phyloP scores from a whole-genome alignment of 2,888 invertebrate genomes.

The Ophonus ardosiacus region DNA sequence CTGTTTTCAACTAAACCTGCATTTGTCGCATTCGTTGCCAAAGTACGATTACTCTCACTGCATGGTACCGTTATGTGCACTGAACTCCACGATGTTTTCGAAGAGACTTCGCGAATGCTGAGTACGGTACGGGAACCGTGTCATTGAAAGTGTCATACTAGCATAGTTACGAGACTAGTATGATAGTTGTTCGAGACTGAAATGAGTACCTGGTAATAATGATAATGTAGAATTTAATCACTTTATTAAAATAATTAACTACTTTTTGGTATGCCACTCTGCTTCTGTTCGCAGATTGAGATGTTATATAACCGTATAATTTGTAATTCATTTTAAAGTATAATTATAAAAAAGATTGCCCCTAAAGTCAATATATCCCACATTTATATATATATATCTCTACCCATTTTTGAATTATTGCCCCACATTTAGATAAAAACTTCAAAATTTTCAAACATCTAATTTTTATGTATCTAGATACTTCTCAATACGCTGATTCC shows the following conservation, averaged over 20 bases:
- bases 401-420: no score
- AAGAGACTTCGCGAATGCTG: background rate
- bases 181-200: background rate
- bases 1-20: conserved; percentile 44
- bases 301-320: no score
- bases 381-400: no score
- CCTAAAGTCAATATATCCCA: no score
- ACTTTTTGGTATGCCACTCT: no score
- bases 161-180: conserved; percentile 1
- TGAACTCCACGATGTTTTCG: background rate
- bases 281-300: no score
- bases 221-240: background rate
- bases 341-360: no score
- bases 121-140: background rate
- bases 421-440: no score
- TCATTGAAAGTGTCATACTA: conserved; percentile 34
- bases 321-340: no score
- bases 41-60: conserved; percentile 37
- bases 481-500: no score
- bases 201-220: background rate
- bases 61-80: conserved; percentile 12
- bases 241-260: background rate
- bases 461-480: no score
- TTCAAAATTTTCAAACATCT: no score
- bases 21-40: conserved; percentile 10